Conservation (phyloP, 2,797 vertebrate species). For the Masticophis lateralis region DNA sequence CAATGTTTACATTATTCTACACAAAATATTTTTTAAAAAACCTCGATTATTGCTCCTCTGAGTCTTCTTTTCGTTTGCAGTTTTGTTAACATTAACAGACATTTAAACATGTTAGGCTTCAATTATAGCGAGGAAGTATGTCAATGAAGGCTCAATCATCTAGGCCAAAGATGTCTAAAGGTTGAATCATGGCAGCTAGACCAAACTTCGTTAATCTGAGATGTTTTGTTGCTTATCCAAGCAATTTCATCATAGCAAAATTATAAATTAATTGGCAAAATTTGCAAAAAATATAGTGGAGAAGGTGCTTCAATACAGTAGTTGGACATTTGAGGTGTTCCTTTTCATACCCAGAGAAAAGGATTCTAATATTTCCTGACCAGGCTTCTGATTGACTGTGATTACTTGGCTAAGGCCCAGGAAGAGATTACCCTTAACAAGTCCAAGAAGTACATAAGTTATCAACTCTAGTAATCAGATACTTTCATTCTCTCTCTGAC, state of each 20-base stretch:
- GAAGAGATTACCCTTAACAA: neutral
- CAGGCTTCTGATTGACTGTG: neutral
- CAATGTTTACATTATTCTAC: neutral
- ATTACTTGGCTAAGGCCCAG: neutral
- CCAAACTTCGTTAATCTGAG: neutral
- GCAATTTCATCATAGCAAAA: neutral
- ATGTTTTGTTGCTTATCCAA: neutral
- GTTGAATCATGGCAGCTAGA: neutral
- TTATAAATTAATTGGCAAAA: neutral
- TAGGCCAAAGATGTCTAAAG: neutral
- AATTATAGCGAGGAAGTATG: neutral
- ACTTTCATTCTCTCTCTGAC: constrained; percentile 43
- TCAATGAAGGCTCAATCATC: neutral
- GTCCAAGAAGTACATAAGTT: constrained; percentile 16
- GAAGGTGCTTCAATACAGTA: neutral
- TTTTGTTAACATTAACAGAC: neutral
- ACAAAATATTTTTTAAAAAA: neutral
- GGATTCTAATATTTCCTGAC: constrained; percentile 1
- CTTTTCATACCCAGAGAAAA: neutral
- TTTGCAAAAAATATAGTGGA: neutral
- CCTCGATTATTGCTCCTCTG: neutral
- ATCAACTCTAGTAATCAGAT: constrained; percentile 41
- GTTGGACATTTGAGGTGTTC: neutral
- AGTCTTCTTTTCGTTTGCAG: neutral
- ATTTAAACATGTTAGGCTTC: neutral